Conservation (phyloP, 2,888 invertebrate species). For the Microctonus brassicae region DNA sequence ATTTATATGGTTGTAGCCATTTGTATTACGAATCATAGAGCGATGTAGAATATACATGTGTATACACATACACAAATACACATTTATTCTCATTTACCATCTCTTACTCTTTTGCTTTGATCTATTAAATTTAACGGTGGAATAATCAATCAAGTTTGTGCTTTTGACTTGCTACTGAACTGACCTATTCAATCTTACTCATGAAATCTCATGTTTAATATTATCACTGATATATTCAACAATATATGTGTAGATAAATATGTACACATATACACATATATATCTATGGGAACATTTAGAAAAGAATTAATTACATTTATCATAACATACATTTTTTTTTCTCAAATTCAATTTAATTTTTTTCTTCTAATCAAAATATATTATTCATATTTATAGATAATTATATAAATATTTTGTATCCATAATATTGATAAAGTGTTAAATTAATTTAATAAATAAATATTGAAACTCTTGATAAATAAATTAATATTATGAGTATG, state of each 20-base stretch:
- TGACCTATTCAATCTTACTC: slow-evolving; percentile 16
- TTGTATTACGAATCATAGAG: slow-evolving; percentile 1
- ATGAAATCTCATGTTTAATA: slow-evolving; percentile 2
- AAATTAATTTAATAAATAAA: too few species aligned
- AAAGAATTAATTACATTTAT: neutral
- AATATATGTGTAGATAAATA: neutral
- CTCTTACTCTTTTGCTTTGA: neutral
- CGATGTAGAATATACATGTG: too few species aligned
- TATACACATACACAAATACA: too few species aligned
- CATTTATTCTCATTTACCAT: neutral
- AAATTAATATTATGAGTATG: too few species aligned
- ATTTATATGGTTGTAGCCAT: neutral
- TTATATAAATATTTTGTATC: too few species aligned
- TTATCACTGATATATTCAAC: neutral
- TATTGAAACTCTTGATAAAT: too few species aligned
- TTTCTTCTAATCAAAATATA: too few species aligned
- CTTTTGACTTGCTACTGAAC: slow-evolving; percentile 10
- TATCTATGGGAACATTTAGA: neutral
- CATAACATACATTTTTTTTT: neutral
- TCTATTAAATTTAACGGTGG: slow-evolving; percentile 20
- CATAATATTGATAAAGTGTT: too few species aligned
- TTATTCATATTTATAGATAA: neutral
- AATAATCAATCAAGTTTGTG: slow-evolving; percentile 22
- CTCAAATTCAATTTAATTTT: neutral
- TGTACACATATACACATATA: too few species aligned